Conservation (phyloP, 2,797 vertebrate genomes). For the Hipposideros larvatus region DNA sequence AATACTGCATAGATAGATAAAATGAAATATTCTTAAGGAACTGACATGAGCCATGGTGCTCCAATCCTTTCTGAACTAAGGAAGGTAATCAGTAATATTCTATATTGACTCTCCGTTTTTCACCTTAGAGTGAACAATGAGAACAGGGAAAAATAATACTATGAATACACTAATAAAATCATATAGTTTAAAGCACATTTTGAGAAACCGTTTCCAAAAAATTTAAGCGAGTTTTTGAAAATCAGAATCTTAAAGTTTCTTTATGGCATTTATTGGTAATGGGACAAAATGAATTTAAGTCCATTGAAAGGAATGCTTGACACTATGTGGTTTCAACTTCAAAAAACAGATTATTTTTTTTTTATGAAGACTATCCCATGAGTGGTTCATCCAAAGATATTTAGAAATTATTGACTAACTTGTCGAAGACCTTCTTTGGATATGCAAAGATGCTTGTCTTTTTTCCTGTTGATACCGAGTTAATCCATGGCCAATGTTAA, state of each 20-base stretch:
- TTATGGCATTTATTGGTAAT: constrained; percentile 39
- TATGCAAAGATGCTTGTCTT: background rate
- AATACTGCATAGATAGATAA: background rate
- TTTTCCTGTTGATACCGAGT: constrained; percentile 24
- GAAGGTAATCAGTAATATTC: background rate
- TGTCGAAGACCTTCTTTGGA: background rate
- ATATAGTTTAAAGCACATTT: background rate
- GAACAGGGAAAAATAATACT: background rate
- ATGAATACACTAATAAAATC: background rate
- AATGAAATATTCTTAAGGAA: constrained; percentile 27
- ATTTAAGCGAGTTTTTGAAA: background rate
- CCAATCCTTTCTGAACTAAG: background rate
- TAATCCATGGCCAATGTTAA: background rate
- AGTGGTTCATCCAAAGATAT: constrained; percentile 6
- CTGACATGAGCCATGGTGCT: background rate
- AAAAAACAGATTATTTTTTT: background rate
- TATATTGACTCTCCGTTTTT: background rate
- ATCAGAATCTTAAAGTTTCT: constrained; percentile 33
- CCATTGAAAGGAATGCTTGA: constrained; percentile 31
- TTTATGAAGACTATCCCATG: background rate
- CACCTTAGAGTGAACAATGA: background rate
- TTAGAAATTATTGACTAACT: constrained; percentile 30
- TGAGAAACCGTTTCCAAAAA: constrained; percentile 29
- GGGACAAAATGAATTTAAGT: background rate
- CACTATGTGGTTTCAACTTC: background rate